Percentiles rank a stretch among this genome's conserved stretches.
These are phyloP conservation scores for Sceloporus undulatus DNA, from an alignment of 2,113 vertebrate species.

Conservation along the genomic window DNA sequence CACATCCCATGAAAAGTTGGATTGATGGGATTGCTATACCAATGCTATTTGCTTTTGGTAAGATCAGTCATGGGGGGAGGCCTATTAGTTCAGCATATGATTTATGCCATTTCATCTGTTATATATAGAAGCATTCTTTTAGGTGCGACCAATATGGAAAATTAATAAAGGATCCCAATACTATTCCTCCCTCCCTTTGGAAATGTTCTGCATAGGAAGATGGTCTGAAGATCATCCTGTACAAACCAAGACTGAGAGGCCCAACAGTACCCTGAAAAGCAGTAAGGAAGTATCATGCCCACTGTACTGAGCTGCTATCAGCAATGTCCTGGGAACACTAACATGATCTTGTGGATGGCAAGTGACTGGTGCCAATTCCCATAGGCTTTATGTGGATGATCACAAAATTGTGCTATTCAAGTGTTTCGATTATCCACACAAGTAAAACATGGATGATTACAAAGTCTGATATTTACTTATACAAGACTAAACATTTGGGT, in stretches of 20 bases:
- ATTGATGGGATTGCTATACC: not conserved
- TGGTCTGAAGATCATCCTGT: not conserved
- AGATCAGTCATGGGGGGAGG: not conserved
- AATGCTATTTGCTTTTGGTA: not conserved
- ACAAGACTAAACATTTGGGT: slow-evolving; percentile 13
- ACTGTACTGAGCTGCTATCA: slow-evolving; percentile 47
- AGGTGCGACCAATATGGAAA: slow-evolving; percentile 7
- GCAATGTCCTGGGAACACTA: slow-evolving; percentile 35
- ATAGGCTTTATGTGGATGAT: slow-evolving; percentile 40
- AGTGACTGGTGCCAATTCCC: slow-evolving; percentile 45
- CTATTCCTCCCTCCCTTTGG: not conserved
- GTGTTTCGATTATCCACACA: slow-evolving; percentile 42
- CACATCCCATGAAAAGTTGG: not conserved
- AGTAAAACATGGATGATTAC: slow-evolving; percentile 35
- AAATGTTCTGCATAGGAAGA: not conserved
- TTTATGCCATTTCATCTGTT: not conserved
- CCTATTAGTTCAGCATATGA: not conserved
- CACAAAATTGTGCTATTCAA: slow-evolving; percentile 5
- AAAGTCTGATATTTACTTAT: slow-evolving; percentile 24
- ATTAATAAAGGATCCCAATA: not conserved
- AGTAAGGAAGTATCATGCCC: slow-evolving; percentile 57
- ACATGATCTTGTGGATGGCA: slow-evolving; percentile 38
- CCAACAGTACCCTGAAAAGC: slow-evolving; percentile 11
- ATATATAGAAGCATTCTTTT: not conserved
- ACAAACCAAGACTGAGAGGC: not conserved